Conservation (phyloP, 2,113 vertebrate genomes). For the Rhodinocichla rosea region DNA sequence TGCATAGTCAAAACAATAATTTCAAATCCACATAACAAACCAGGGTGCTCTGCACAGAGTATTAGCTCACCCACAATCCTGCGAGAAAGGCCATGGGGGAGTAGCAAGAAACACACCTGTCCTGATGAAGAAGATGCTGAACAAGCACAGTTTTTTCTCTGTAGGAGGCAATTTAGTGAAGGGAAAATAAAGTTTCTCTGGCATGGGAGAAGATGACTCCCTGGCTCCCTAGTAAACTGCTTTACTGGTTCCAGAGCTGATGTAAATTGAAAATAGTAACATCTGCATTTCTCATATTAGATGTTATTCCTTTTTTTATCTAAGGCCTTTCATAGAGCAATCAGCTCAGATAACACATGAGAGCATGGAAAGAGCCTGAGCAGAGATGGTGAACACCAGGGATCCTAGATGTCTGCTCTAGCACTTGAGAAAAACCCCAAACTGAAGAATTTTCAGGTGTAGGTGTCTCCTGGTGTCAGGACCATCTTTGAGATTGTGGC, state of each 20-base stretch:
- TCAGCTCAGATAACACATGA: background rate
- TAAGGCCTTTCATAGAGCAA: background rate
- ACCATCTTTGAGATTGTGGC: background rate
- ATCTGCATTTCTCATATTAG: background rate
- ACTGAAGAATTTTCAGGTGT: background rate
- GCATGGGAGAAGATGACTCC: background rate
- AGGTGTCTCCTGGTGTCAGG: background rate
- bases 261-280: background rate
- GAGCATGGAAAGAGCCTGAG: background rate
- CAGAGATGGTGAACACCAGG: accelerated
- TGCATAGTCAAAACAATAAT: background rate
- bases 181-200: background rate
- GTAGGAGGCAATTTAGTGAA: background rate
- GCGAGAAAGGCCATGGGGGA: background rate
- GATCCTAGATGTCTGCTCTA: background rate
- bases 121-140: background rate
- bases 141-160: background rate
- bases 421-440: background rate
- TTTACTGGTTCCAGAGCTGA: background rate
- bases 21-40: background rate
- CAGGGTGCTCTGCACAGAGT: background rate
- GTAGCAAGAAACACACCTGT: background rate
- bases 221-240: background rate
- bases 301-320: background rate
- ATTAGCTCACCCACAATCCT: background rate